A percentile compares a stretch with the other conserved stretches of the same genome.
Evolutionary conservation across 2,888 invertebrate species (phyloP).

Genomic region (Cataglyphis rosenhaueri): DNA sequence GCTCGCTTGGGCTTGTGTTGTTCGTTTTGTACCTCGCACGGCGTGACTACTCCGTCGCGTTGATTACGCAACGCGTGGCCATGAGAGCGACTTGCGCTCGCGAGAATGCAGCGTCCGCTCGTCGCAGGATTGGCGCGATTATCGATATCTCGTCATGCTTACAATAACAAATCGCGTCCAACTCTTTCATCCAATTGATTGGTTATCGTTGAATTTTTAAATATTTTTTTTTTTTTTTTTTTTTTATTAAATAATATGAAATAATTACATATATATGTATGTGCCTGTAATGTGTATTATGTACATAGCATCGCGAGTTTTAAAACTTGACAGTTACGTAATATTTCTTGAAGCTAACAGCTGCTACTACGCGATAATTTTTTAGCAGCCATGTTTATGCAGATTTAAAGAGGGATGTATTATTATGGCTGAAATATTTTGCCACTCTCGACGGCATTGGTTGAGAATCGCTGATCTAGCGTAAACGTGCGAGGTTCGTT

Average conservation of each 20-base stretch:
- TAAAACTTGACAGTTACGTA: background rate
- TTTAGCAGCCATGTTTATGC: background rate
- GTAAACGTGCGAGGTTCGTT: conserved; percentile 32
- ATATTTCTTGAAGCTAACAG: background rate
- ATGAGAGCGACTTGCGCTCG: conserved; percentile 80
- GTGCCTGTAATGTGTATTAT: background rate
- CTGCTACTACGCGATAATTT: conserved; percentile 4
- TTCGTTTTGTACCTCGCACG: conserved; percentile 78
- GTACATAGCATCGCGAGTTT: background rate
- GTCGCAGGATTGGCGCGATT: conserved; percentile 55
- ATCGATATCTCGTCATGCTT: conserved; percentile 62
- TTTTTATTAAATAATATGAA: background rate
- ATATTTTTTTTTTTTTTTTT: no score
- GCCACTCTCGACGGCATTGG: background rate
- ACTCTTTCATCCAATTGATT: background rate
- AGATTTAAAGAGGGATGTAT: conserved; percentile 21
- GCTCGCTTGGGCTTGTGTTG: conserved; percentile 70
- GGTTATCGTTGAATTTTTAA: conserved; percentile 6
- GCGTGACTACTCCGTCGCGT: conserved; percentile 76
- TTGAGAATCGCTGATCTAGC: conserved; percentile 36
- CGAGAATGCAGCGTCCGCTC: conserved; percentile 55
- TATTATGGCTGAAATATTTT: background rate
- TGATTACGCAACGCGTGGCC: conserved; percentile 85
- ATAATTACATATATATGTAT: background rate
- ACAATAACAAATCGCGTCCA: conserved; percentile 63